A percentile compares a stretch with the other conserved stretches of the same genome.
These are phyloP conservation scores for Threskiornis aethiopicus DNA, from an alignment of 2,797 vertebrate genomes.

Conservation along the genomic window DNA sequence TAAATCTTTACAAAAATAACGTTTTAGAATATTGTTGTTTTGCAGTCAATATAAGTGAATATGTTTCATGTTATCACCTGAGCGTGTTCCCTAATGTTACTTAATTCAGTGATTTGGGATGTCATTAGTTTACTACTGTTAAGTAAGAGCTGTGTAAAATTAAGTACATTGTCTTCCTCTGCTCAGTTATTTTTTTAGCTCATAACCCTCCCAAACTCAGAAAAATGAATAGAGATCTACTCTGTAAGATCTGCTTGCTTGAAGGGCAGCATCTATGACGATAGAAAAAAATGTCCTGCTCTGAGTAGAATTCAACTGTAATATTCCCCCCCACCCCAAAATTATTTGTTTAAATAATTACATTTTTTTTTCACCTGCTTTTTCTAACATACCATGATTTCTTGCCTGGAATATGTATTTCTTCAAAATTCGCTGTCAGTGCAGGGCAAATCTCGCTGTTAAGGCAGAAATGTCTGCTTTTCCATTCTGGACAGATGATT, in stretches of 20 bases:
- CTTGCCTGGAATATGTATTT: neutral
- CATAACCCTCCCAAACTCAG: neutral
- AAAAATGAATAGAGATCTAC: accelerated
- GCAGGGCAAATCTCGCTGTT: neutral
- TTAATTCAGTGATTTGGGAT: neutral
- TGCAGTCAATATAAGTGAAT: accelerated
- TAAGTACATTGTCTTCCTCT: neutral
- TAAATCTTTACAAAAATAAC: neutral
- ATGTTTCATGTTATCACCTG: neutral
- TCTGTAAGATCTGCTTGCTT: neutral
- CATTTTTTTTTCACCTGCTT: accelerated
- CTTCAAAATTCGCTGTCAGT: neutral
- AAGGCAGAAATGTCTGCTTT: neutral
- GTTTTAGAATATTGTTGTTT: neutral
- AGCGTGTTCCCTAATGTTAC: neutral
- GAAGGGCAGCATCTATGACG: neutral
- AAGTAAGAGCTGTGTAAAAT: neutral
- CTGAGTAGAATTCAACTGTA: neutral
- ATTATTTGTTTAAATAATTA: neutral
- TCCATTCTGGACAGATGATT: neutral
- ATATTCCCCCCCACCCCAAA: accelerated
- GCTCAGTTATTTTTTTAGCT: neutral
- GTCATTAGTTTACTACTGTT: neutral
- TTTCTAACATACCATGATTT: accelerated
- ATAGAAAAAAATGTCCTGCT: accelerated